Percentiles rank a stretch among this genome's conserved stretches.
Conservation (phyloP, 2,888 invertebrate genomes). For the Pyrgus malvae region DNA sequence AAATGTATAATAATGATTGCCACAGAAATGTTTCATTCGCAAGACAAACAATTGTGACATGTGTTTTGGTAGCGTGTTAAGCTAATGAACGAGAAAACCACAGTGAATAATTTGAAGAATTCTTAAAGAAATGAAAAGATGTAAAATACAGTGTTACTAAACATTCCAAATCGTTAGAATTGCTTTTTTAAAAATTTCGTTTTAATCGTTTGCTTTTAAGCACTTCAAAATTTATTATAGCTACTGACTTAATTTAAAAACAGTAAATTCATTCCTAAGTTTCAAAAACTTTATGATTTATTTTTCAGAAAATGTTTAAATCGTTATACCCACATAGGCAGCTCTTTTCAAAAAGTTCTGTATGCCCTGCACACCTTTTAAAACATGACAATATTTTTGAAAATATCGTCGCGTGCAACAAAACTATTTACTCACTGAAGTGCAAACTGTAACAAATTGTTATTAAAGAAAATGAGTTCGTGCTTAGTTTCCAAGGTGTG, state of each 20-base stretch:
- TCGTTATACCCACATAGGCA: no score
- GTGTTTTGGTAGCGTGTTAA: neutral
- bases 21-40: neutral
- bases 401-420: neutral
- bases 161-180: no score
- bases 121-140: no score
- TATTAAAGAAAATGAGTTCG: neutral
- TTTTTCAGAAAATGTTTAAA: no score
- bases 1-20: conserved; percentile 12
- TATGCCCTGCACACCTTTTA: neutral
- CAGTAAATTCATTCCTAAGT: no score
- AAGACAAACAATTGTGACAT: conserved; percentile 7
- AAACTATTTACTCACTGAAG: neutral
- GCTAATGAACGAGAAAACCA: conserved; percentile 4
- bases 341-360: no score
- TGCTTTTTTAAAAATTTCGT: no score
- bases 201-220: no score
- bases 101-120: neutral
- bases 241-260: no score
- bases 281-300: no score
- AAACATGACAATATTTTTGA: neutral
- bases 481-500: conserved; percentile 5
- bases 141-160: no score
- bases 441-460: conserved; percentile 5
- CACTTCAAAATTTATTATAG: no score